A percentile compares a stretch with the other conserved stretches of the same genome.
Evolutionary conservation across 2,113 vertebrate genomes (phyloP).

Genomic region (Plestiodon gilberti): DNA sequence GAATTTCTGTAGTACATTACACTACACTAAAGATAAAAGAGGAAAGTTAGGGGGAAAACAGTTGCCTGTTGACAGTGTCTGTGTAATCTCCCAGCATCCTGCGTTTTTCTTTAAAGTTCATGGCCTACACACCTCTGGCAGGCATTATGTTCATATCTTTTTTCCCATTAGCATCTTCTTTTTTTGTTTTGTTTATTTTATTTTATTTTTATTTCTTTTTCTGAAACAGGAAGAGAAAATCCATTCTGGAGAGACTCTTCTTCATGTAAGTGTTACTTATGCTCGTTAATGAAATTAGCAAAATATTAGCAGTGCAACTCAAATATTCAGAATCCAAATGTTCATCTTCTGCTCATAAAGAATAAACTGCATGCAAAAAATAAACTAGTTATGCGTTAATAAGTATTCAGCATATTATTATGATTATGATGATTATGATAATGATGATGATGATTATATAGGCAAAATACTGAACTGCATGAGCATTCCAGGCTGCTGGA

Average conservation of each 20-base stretch:
- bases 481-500: not conserved
- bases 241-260: conserved; percentile 68
- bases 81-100: not conserved
- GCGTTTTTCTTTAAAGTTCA: conserved; percentile 4
- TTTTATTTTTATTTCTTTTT: conserved; percentile 25
- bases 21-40: not conserved
- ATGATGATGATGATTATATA: not conserved
- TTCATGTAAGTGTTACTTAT: conserved; percentile 76
- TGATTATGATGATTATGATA: conserved; percentile 15
- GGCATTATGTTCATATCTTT: conserved; percentile 24
- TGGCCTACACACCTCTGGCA: not conserved
- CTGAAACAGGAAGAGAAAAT: conserved; percentile 67
- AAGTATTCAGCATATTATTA: conserved; percentile 44
- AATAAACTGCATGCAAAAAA: conserved; percentile 41
- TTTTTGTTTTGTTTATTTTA: conserved; percentile 40
- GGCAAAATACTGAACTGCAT: not conserved
- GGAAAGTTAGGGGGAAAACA: accelerated
- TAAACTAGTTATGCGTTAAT: conserved; percentile 39
- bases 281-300: conserved; percentile 61
- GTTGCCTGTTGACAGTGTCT: not conserved
- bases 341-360: conserved; percentile 56
- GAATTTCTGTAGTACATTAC: conserved; percentile 16
- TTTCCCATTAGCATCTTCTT: conserved; percentile 38
- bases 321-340: conserved; percentile 42
- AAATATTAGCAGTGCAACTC: conserved; percentile 50